Evolutionary conservation across 2,797 vertebrate genomes (phyloP).

Genomic region (Acanthiza pusilla): DNA sequence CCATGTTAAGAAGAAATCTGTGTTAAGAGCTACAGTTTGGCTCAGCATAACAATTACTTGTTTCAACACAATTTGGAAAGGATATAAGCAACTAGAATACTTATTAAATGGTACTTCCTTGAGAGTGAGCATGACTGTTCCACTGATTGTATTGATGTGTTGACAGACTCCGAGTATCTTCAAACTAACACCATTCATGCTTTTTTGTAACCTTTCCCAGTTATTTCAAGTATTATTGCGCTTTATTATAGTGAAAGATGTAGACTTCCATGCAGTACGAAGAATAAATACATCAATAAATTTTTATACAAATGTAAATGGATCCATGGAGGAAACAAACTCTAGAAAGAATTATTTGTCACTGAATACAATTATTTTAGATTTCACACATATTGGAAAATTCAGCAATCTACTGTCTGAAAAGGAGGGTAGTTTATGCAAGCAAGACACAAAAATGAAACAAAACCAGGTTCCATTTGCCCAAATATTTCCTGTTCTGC

Average conservation of each 20-base stretch:
- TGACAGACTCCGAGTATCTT: not conserved
- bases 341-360: not conserved
- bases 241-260: accelerated
- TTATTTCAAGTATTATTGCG: not conserved
- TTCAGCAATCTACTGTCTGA: not conserved
- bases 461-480: not conserved
- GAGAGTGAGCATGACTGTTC: not conserved
- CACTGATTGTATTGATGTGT: not conserved
- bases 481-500: not conserved
- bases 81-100: not conserved
- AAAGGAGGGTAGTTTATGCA: not conserved
- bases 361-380: not conserved
- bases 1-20: not conserved
- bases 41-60: not conserved
- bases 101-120: not conserved
- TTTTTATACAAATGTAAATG: not conserved
- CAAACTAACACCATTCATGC: not conserved
- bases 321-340: not conserved
- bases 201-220: not conserved
- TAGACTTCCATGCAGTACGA: not conserved
- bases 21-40: not conserved
- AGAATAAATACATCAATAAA: not conserved
- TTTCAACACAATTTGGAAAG: not conserved
- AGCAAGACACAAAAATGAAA: not conserved
- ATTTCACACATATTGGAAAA: not conserved